Base-by-base conservation (phyloP, 2,797 vertebrate species). In the Falco rusticolus region DNA sequence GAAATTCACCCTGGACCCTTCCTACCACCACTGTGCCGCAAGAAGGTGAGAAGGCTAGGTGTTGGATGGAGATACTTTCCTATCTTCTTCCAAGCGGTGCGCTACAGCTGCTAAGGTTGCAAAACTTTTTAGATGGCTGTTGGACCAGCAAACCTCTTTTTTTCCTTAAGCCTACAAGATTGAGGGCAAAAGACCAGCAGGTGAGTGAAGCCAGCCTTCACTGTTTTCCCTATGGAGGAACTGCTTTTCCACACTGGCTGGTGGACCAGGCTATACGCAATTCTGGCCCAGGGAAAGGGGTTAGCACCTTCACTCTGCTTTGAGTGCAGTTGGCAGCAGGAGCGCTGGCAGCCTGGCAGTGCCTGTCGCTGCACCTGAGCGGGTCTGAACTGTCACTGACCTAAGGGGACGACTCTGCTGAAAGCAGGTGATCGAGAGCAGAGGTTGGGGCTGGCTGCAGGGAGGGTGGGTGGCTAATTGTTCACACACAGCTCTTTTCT, bases 21-120 rank as follows among this genome's bases (percentile, higher is more conserved):
- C 31, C 53, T 63, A 19, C 3, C 19, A 60, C 13, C 54, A 16
- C 2, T 26, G 20, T 4, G 6, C 18, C n/a, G 8, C 0, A 2
- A 66, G 29, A 78, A 72, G 28, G 24, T 0, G 0, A 63, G n/a
- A 79, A 85, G n/a, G 17, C 22, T 33, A 41, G 16, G 13, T 51
- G 12, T 10, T 80, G 79, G 33, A 61, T 39, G 28, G 37, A 90
- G 15, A 68, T 12, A 19, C 7, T 29, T 59, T 60, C 29, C 13
- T 64, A 6, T 28, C 43, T n/a, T 84, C 56, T 87, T 29, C 25
- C 61, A 63, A 13, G 31, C 29, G 64, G 14, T 4, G 14, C 57
- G 9, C 51, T 76, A 28, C 28, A 50, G 39, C 37, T 71, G 26
- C 19, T 26, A 56, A 59, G 21, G 20, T 16, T 61, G 45, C 7